These are phyloP conservation scores for Mohoua ochrocephala DNA, from an alignment of 2,113 vertebrate genomes.

Conservation along the genomic window DNA sequence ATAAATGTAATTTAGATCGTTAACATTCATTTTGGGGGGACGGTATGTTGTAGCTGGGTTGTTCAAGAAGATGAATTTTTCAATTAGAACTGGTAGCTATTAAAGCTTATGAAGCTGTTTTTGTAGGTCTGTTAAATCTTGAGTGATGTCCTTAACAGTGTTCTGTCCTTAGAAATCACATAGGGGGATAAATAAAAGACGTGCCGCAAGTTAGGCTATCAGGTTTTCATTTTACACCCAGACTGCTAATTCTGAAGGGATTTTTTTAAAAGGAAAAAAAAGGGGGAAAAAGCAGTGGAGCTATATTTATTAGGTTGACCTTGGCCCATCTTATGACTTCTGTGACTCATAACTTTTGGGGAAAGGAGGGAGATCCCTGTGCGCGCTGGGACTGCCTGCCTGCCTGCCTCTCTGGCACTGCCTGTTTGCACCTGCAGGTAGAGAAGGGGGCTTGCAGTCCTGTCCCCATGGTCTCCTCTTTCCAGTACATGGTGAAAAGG, in stretches of 20 bases:
- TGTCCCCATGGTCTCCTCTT: background rate
- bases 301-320: background rate
- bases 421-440: background rate
- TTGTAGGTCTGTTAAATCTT: background rate
- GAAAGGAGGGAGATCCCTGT: background rate
- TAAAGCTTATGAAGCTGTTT: background rate
- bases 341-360: background rate
- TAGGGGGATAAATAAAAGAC: background rate
- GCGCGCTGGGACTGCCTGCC: fast-evolving
- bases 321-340: background rate
- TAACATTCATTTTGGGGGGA: background rate
- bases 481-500: background rate
- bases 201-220: background rate
- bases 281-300: no score
- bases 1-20: constrained; percentile 32
- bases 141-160: background rate
- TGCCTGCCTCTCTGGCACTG: background rate
- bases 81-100: background rate
- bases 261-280: background rate
- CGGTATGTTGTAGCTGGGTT: background rate
- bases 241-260: background rate
- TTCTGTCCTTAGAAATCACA: background rate
- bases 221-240: background rate
- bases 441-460: background rate
- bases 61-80: background rate